These are phyloP conservation scores for Pristionchus japonicus DNA, from an alignment of 2,888 invertebrate genomes.

Conservation along the genomic window DNA sequence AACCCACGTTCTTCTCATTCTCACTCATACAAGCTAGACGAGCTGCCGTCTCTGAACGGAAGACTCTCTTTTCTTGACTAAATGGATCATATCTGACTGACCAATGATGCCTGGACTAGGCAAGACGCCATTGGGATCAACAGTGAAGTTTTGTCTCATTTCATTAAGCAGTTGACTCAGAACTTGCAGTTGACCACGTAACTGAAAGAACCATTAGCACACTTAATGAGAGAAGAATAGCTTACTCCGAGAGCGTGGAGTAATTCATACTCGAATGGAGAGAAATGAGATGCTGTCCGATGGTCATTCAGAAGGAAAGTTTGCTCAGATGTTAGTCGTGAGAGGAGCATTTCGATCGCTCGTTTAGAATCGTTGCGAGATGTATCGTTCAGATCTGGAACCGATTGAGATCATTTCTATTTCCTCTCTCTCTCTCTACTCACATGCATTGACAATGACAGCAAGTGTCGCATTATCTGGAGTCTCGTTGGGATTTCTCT, in stretches of 20 bases:
- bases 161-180: neutral
- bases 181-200: neutral
- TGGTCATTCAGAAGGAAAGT: neutral
- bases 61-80: no score
- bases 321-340: neutral
- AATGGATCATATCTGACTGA: neutral
- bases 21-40: constrained; percentile 34
- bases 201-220: neutral
- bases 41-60: constrained; percentile 24
- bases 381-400: neutral
- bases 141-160: neutral
- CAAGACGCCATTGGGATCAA: neutral
- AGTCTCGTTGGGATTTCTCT: constrained; percentile 49
- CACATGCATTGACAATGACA: constrained; percentile 67
- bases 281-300: neutral
- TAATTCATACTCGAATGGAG: constrained; percentile 9
- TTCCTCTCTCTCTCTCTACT: constrained; percentile 27
- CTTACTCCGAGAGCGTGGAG: constrained; percentile 29
- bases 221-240: no score
- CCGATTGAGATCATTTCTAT: neutral
- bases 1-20: neutral
- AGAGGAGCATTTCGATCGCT: neutral
- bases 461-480: constrained; percentile 61
- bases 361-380: neutral
- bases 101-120: constrained; percentile 42